A percentile compares a stretch with the other conserved stretches of the same genome.
These are phyloP conservation scores for Himantopus leucocephalus DNA, from an alignment of 2,113 vertebrate genomes.

Conservation along the genomic window DNA sequence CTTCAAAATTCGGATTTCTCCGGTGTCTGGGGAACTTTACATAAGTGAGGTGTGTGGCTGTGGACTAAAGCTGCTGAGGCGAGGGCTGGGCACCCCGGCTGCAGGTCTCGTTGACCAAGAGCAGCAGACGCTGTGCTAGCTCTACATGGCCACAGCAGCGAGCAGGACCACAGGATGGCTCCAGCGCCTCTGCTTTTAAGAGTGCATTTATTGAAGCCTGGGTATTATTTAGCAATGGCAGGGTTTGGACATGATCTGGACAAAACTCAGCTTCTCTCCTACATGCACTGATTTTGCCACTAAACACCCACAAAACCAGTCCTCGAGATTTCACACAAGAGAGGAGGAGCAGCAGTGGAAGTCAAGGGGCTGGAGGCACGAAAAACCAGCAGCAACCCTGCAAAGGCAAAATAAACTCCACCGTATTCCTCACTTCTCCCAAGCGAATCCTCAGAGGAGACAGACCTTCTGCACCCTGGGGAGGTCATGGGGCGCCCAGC, in stretches of 20 bases:
- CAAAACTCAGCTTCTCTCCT: background rate
- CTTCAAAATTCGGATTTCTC: background rate
- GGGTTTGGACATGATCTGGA: background rate
- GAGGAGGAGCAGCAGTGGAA: background rate
- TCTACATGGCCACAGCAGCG: fast-evolving
- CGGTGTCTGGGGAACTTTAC: background rate
- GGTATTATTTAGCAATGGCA: background rate
- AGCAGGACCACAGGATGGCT: background rate
- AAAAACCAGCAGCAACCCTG: background rate
- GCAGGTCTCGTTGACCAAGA: no score
- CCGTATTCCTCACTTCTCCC: background rate
- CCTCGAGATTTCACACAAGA: background rate
- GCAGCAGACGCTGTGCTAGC: background rate
- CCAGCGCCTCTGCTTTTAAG: background rate
- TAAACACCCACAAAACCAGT: background rate
- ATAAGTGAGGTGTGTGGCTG: fast-evolving
- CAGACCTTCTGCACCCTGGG: background rate
- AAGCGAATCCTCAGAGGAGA: background rate
- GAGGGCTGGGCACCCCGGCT: no score
- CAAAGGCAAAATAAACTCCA: background rate
- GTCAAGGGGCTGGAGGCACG: background rate
- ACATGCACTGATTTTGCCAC: background rate
- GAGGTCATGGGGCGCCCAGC: background rate
- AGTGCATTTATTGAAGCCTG: background rate
- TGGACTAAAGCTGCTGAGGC: background rate